A percentile compares a stretch with the other conserved stretches of the same genome.
Evolutionary conservation across 2,113 vertebrate species (phyloP).

Genomic region (Dicrurus megarhynchus): DNA sequence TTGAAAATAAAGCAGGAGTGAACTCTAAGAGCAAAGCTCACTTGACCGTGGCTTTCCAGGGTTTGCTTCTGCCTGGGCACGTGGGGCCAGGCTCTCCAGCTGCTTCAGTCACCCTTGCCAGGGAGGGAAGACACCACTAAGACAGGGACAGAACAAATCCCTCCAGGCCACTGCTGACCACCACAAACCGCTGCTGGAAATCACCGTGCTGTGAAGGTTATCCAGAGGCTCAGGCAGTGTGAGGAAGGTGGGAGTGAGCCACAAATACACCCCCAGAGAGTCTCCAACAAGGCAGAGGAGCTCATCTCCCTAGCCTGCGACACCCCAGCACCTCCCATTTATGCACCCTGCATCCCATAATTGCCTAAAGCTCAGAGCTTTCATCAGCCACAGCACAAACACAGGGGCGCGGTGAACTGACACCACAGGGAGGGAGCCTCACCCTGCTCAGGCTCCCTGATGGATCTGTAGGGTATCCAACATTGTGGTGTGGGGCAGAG

Average conservation of each 20-base stretch:
- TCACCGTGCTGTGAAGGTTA: rapidly evolving
- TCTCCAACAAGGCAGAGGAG: neutral
- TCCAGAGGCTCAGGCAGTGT: neutral
- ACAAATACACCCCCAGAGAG: neutral
- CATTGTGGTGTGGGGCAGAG: neutral
- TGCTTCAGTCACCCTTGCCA: neutral
- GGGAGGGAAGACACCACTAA: neutral
- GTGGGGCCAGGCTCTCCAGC: neutral
- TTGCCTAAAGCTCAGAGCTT: neutral
- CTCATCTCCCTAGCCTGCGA: neutral
- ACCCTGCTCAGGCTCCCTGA: neutral
- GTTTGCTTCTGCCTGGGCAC: neutral
- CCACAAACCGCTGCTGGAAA: rapidly evolving
- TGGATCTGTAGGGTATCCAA: neutral
- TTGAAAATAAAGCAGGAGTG: neutral
- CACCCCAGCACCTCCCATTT: neutral
- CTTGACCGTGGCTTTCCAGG: neutral
- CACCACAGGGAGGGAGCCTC: neutral
- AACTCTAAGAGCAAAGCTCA: neutral
- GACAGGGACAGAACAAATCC: neutral
- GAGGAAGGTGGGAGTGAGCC: neutral
- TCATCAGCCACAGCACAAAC: neutral
- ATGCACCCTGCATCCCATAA: neutral
- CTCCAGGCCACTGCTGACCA: neutral
- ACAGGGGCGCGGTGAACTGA: rapidly evolving